phyloP scores from a whole-genome alignment of 2,888 invertebrate species.

The Seira sanloemensis region DNA sequence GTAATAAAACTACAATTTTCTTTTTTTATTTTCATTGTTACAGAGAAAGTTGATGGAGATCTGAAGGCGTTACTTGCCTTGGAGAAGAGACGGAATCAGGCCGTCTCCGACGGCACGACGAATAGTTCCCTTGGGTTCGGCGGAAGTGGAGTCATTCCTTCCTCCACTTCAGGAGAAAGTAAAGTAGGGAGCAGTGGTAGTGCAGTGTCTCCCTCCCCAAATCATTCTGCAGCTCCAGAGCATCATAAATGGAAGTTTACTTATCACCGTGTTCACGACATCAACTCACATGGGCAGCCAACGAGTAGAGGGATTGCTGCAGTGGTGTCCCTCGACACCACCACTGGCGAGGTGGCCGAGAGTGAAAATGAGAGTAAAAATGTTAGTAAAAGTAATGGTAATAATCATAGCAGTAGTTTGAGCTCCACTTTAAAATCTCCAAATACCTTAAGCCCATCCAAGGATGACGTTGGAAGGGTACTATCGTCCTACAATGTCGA shows the following conservation, averaged over 20 bases:
- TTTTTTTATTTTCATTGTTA: constrained; percentile 46
- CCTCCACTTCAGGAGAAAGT: constrained; percentile 4
- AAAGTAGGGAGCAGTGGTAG: not conserved
- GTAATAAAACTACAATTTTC: constrained; percentile 1
- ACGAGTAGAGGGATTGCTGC: constrained; percentile 51
- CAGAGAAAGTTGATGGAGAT: constrained; percentile 71
- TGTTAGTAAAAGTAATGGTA: constrained; percentile 9
- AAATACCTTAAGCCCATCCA: constrained; percentile 3
- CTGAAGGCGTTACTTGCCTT: constrained; percentile 65
- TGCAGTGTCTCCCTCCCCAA: not conserved
- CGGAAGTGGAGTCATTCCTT: not conserved
- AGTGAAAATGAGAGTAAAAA: constrained; percentile 34
- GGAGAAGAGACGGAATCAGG: constrained; percentile 50
- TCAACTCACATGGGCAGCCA: constrained; percentile 56
- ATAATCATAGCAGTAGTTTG: not conserved
- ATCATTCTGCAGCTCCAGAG: not conserved
- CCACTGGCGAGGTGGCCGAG: not conserved
- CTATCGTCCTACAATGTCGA: constrained; percentile 2
- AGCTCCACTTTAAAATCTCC: constrained; percentile 28
- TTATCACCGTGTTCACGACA: constrained; percentile 66
- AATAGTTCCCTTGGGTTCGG: constrained; percentile 45
- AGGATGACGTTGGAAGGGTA: constrained; percentile 14
- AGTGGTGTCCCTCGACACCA: constrained; percentile 45
- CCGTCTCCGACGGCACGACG: constrained; percentile 41
- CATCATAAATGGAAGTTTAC: constrained; percentile 67